These are phyloP conservation scores for Drosophila fungiperda DNA, from an alignment of 2,888 invertebrate genomes.

Conservation along the genomic window DNA sequence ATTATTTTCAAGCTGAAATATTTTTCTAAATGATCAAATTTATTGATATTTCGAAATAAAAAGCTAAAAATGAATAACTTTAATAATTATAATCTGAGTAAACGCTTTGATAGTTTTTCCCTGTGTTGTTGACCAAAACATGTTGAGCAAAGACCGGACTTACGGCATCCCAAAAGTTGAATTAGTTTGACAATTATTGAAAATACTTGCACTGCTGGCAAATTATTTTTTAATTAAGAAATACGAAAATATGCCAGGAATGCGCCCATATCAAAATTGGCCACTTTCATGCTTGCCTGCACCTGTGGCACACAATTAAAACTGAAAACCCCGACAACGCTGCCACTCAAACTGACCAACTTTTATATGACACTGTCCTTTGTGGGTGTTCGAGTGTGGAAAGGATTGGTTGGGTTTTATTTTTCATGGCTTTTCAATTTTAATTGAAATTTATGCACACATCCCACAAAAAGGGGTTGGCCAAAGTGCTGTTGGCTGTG, in stretches of 20 bases:
- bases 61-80: neutral
- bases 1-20: neutral
- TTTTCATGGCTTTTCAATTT: conserved; percentile 80
- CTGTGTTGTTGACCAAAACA: conserved; percentile 1
- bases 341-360: conserved; percentile 46
- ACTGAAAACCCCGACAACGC: conserved; percentile 30
- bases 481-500: conserved; percentile 17
- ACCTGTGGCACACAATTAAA: conserved; percentile 73
- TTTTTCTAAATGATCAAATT: neutral
- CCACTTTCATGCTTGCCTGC: conserved; percentile 76
- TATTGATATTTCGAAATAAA: neutral
- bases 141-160: neutral
- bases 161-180: conserved; percentile 27
- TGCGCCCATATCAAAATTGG: conserved; percentile 17
- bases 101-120: neutral
- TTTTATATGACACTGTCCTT: conserved; percentile 49
- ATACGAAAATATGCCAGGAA: conserved; percentile 39
- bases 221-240: conserved; percentile 74
- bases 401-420: conserved; percentile 32
- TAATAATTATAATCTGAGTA: neutral
- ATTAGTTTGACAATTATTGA: conserved; percentile 61
- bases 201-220: conserved; percentile 41
- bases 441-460: conserved; percentile 80
- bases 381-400: conserved; percentile 2
- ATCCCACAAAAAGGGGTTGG: conserved; percentile 49